Conservation (phyloP, 2,113 vertebrate genomes). For the Machaerirhynchus nigripectus region DNA sequence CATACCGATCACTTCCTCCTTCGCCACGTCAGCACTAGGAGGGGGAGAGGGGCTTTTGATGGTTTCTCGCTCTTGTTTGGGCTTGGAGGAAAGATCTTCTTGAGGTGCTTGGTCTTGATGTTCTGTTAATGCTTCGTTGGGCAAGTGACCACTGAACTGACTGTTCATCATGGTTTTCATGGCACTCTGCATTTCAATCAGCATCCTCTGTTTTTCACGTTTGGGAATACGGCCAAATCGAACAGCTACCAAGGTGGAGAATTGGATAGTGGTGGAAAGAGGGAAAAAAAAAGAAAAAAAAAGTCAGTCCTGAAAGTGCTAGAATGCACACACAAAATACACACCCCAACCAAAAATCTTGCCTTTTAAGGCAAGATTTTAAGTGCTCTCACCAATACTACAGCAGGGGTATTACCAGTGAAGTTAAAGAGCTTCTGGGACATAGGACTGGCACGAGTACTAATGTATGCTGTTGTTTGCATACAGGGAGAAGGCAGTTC, state of each 20-base stretch:
- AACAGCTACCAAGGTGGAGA: constrained; percentile 79
- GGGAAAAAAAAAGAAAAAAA: not conserved
- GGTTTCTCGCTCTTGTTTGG: constrained; percentile 69
- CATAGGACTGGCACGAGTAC: not conserved
- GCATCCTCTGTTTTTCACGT: constrained; percentile 95
- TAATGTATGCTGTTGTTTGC: not conserved
- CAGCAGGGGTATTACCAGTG: not conserved
- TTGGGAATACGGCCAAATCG: constrained; percentile 98
- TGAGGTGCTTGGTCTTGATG: constrained; percentile 68
- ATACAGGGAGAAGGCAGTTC: not conserved
- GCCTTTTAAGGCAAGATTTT: not conserved
- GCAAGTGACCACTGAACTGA: constrained; percentile 75
- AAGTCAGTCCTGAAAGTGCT: not conserved
- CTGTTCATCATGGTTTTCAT: constrained; percentile 97
- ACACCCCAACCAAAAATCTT: not conserved
- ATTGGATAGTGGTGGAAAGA: not conserved
- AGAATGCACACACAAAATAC: not conserved
- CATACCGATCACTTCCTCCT: constrained; percentile 83
- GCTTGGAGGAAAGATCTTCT: constrained; percentile 70
- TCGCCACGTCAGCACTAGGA: constrained; percentile 83
- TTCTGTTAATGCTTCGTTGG: constrained; percentile 68
- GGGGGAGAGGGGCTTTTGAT: constrained; percentile 65
- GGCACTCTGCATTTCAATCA: constrained; percentile 97
- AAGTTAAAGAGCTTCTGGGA: not conserved
- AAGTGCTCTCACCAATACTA: not conserved